Evolutionary conservation across 2,888 invertebrate species (phyloP).

Genomic region (Hymenopus coronatus): DNA sequence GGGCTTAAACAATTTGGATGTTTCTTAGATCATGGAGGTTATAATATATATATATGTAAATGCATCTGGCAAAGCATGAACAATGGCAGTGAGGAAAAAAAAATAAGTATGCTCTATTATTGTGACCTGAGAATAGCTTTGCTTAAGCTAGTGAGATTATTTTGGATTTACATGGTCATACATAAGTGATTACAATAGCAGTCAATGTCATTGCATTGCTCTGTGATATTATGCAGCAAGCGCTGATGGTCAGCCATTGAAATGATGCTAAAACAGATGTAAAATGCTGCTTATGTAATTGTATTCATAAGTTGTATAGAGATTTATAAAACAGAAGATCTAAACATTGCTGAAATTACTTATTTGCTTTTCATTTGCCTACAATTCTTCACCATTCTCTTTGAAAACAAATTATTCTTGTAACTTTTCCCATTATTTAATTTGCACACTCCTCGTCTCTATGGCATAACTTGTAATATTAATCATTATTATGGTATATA

Average conservation of each 20-base stretch:
- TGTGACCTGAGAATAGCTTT: not conserved
- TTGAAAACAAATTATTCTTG: not conserved
- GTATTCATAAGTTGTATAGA: not conserved
- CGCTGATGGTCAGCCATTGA: not conserved
- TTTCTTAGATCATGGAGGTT: not conserved
- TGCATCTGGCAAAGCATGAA: not conserved
- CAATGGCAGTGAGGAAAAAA: not conserved
- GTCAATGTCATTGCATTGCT: not conserved
- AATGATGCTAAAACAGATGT: not conserved
- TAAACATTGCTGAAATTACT: not conserved
- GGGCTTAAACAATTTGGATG: not conserved
- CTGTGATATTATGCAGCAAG: not conserved
- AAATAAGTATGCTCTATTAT: not conserved
- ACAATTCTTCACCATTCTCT: constrained; percentile 1
- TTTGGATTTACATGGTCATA: not conserved
- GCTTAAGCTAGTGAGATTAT: not conserved
- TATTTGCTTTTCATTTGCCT: not conserved
- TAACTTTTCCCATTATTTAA: not conserved
- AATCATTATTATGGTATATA: constrained; percentile 1
- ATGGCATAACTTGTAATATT: constrained; percentile 22
- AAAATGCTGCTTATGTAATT: not conserved
- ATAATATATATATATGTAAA: not conserved
- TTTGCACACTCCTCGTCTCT: constrained; percentile 8
- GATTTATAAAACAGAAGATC: not conserved
- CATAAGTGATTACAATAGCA: not conserved